Percentiles rank a stretch among this genome's conserved stretches.
phyloP scores from a whole-genome alignment of 2,113 vertebrate genomes.

The Otus sunia region DNA sequence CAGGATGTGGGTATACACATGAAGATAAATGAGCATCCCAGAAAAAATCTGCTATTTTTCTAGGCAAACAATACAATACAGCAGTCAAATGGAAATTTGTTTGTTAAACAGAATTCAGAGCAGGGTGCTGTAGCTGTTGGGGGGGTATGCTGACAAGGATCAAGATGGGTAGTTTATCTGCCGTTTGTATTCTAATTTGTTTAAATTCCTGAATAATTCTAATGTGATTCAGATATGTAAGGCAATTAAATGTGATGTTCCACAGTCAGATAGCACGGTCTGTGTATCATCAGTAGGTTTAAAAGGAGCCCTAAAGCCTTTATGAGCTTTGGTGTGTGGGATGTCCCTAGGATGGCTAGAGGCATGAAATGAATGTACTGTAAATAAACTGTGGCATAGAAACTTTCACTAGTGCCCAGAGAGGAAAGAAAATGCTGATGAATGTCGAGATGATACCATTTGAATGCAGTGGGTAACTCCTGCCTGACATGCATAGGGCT shows the following conservation, averaged over 20 bases:
- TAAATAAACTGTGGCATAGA: constrained; percentile 26
- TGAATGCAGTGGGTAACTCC: not conserved
- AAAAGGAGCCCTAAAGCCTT: not conserved
- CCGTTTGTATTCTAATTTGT: constrained; percentile 33
- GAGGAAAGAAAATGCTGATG: not conserved
- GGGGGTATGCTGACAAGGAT: not conserved
- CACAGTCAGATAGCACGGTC: not conserved
- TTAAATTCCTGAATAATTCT: constrained; percentile 16
- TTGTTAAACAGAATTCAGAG: not conserved
- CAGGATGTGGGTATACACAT: not conserved
- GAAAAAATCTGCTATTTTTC: not conserved
- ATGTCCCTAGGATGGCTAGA: not conserved
- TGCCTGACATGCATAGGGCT: not conserved
- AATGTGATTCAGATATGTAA: not conserved
- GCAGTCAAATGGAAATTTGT: not conserved
- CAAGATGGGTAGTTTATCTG: not conserved
- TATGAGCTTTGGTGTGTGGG: not conserved
- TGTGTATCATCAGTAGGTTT: not conserved
- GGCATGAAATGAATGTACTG: not conserved
- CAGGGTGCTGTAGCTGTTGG: not conserved
- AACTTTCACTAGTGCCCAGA: not conserved
- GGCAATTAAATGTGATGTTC: not conserved
- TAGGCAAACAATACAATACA: not conserved
- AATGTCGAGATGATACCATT: not conserved
- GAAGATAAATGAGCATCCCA: not conserved